Evolutionary conservation across 1,140 invertebrate genomes (phyloP).

Genomic region (Megalonaias nervosa): DNA sequence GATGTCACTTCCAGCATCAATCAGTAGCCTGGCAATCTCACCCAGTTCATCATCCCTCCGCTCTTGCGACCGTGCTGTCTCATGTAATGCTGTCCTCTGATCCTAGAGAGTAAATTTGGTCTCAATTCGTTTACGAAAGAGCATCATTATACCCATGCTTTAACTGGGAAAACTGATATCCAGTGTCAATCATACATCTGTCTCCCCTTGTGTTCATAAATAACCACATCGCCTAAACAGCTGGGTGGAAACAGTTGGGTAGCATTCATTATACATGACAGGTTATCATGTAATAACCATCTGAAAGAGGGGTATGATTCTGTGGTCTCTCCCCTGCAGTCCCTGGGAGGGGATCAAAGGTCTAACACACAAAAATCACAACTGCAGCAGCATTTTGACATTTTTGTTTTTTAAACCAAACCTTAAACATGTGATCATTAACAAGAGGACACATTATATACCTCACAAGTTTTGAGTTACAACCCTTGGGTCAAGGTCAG

Average conservation of each 20-base stretch:
- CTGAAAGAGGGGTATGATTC: no score
- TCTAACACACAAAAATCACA: no score
- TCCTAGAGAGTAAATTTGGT: slow-evolving; percentile 53
- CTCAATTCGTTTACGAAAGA: background rate
- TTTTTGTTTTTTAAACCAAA: background rate
- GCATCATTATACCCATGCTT: no score
- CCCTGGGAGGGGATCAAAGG: no score
- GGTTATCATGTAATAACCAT: background rate
- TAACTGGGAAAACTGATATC: no score
- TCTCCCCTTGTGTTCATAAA: background rate
- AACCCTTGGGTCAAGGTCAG: no score
- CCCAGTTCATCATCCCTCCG: slow-evolving; percentile 58
- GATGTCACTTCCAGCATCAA: slow-evolving; percentile 65
- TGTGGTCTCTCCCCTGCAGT: background rate
- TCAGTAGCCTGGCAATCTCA: slow-evolving; percentile 59
- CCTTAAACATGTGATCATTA: no score
- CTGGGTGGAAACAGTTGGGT: background rate
- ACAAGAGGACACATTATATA: no score
- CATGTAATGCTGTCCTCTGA: slow-evolving; percentile 66
- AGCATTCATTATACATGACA: background rate
- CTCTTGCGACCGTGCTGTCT: slow-evolving; percentile 60
- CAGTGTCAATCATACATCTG: background rate
- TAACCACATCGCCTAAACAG: background rate
- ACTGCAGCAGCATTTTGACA: background rate
- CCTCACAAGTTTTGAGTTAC: no score